These are phyloP conservation scores for Tilapia sparmanii DNA, from an alignment of 2,113 vertebrate species.

Conservation along the genomic window DNA sequence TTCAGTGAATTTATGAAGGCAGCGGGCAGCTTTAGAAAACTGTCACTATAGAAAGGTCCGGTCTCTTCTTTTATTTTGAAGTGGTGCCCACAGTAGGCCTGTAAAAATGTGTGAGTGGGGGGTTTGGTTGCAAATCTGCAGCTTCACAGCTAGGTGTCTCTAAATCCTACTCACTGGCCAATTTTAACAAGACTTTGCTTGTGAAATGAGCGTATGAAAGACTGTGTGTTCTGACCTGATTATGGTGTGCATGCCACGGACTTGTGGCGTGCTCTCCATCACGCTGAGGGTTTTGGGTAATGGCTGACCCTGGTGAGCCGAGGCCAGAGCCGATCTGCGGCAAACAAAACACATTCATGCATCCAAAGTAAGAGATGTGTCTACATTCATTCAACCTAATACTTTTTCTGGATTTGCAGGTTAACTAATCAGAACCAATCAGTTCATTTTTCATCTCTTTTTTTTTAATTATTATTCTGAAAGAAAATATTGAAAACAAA, in stretches of 20 bases:
- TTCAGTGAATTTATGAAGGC: not conserved
- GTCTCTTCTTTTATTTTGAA: not conserved
- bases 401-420: not conserved
- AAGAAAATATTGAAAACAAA: not conserved
- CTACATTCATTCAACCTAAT: not conserved
- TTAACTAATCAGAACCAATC: not conserved
- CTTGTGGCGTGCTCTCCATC: slow-evolving; percentile 83
- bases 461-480: not conserved
- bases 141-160: not conserved
- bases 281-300: slow-evolving; percentile 82
- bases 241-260: slow-evolving; percentile 90
- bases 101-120: not conserved
- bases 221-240: slow-evolving; percentile 74
- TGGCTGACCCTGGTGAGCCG: slow-evolving; percentile 85
- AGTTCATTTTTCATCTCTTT: not conserved
- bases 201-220: not conserved
- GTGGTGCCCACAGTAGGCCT: not conserved
- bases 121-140: not conserved
- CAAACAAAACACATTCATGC: not conserved
- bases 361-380: not conserved
- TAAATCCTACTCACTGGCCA: not conserved
- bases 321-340: slow-evolving; percentile 82
- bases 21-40: not conserved
- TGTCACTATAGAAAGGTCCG: not conserved
- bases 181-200: not conserved